Evolutionary conservation across 2,888 invertebrate species (phyloP), one percentile per base, ranked within the genome.

Genomic region (Chrysomela aeneicollis): DNA sequence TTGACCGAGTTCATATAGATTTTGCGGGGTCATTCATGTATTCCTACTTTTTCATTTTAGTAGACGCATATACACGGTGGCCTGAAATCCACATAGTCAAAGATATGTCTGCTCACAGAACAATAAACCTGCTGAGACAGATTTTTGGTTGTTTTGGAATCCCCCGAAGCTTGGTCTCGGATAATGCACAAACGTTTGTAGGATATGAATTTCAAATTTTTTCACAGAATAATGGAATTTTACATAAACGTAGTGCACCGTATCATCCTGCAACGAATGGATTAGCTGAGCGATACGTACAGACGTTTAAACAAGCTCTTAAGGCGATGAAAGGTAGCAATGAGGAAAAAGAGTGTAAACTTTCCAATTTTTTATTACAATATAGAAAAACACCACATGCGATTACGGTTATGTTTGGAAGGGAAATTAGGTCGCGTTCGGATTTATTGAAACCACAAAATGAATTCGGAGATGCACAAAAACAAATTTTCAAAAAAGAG

Each of bases 181-280:
- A 76, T 59, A 73, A 73, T 58, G 61, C 42, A 15, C 19, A 15
- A 55, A 18, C 68, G 55, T 74, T 76, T 62, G 67, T 49, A 32
- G 73, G 70, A 2, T 5, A 15, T 5, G 68, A 73, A 65, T 71
- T 74, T 47, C 22, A 72, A 62, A 15, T 32, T 12, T 73, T 70
- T 62, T 47, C 66, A 9, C 30, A 63, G 58, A 30, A 49, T 2
- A 70, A 70, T 59, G 66, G 70, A 9, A 70, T 71, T 35, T 47
- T 47, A 26, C 69, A 69, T 60, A 67, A 69, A 57, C 26, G 58
- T 5, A 66, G 65, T 19, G 71, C 72, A 15, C 71, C 71, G 0
- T 72, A 72, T 58, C 72, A 73, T 47, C 70, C 71, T 12, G 68
- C 71, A 19, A 70, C 73, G 15, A 75, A 76, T 59, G 70, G 70